A percentile compares a stretch with the other conserved stretches of the same genome.
Conservation (phyloP, 2,888 invertebrate genomes). For the Ethmia dodecea region DNA sequence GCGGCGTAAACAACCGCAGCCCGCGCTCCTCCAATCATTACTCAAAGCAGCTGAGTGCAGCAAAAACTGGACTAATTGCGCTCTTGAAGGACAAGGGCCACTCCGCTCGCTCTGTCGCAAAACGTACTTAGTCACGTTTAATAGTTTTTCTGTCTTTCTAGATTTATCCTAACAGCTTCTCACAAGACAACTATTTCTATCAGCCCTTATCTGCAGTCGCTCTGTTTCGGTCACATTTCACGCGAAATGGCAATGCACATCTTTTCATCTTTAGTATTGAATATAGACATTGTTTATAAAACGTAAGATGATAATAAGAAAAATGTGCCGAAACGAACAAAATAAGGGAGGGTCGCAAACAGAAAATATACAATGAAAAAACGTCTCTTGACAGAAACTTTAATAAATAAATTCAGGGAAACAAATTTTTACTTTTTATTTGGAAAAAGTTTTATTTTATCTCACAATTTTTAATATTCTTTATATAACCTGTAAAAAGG, state of each 20-base stretch:
- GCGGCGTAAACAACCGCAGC: constrained; percentile 60
- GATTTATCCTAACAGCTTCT: constrained; percentile 29
- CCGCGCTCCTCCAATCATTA: constrained; percentile 61
- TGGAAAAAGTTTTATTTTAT: constrained; percentile 27
- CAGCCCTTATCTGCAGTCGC: constrained; percentile 23
- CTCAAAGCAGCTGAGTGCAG: constrained; percentile 65
- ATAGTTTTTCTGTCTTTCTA: constrained; percentile 56
- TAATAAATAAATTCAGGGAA: constrained; percentile 29
- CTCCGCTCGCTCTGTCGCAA: constrained; percentile 55
- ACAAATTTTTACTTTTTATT: constrained; percentile 26
- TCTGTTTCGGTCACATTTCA: constrained; percentile 27
- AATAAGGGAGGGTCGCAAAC: constrained; percentile 24
- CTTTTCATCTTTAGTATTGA: too few species aligned
- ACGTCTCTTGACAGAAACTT: constrained; percentile 27
- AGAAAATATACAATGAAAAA: constrained; percentile 22
- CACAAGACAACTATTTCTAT: constrained; percentile 28
- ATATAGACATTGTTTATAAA: too few species aligned
- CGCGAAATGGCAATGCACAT: too few species aligned
- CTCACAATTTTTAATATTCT: constrained; percentile 29
- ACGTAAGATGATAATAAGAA: constrained; percentile 30
- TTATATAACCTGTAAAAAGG: constrained; percentile 35
- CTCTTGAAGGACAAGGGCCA: constrained; percentile 70
- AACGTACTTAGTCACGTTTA: constrained; percentile 72
- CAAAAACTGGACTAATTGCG: constrained; percentile 73
- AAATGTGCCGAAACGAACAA: constrained; percentile 27